Evolutionary conservation across 2,113 vertebrate species (phyloP), one percentile per base, ranked within the genome.

Genomic region (Diphyllodes magnificus): DNA sequence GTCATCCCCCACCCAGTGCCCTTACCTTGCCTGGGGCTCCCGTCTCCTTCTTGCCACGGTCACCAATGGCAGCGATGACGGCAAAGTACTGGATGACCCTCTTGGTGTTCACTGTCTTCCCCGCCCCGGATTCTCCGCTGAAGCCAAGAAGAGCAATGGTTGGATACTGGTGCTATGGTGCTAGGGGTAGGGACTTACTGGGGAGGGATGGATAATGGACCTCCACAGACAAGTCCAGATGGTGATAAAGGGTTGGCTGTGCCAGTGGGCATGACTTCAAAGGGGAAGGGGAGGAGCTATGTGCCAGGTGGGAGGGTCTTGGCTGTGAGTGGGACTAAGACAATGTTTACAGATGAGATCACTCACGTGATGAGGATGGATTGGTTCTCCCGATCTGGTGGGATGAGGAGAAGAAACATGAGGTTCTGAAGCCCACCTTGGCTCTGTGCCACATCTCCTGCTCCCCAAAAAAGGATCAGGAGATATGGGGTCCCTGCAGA

Each of bases 81-180:
- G 99, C 99, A 76, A 99, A 99, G 96, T 99, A 99, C 93, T 99
- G 99, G 94, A 99, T 99, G 59, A 99, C 99, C 83, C 99, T 97
- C 95, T 99, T 99, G 42, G 99, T 99, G 98, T 99, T 99, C 59
- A 99, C 99, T 56, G 99, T 99, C 98, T 99, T 99, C 96, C 99
- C 99, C 15, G 99, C 99, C 56, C 99, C 99, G 28, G 99, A 99
- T 98, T 99, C 99, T 98, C 99, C 99, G 8, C 99, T 99, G 96
- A 37, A 83, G 49, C 13, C 71, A 90, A 83, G 40, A 18, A 77
- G 22, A 90, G 35, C 40, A 90, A 33, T 54, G 12, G 13, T 69
- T 77, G 64, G 15, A 18, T 77, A 40, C 18, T 24, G 31, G 63
- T 40, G 30, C 63, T 69, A 3, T 69, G 54, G 18, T 54, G 25